A percentile compares a stretch with the other conserved stretches of the same genome.
Evolutionary conservation across 2,888 invertebrate species (phyloP).

Genomic region (Xestobium rufovillosum): DNA sequence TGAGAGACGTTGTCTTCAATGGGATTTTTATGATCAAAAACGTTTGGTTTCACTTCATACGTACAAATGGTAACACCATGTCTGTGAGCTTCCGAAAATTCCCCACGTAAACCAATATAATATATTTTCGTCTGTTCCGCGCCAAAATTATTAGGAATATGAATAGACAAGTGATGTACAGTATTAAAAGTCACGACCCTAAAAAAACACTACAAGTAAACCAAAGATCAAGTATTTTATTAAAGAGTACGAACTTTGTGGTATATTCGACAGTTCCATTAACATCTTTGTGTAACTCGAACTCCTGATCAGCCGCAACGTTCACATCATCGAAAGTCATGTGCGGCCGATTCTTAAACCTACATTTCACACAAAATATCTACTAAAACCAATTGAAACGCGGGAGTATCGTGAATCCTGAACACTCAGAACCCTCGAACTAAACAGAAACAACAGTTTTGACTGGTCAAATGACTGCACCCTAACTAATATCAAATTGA

Average conservation of each 20-base stretch:
- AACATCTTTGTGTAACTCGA: conserved; percentile 75
- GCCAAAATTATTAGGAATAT: conserved; percentile 87
- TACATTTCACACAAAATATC: conserved; percentile 37
- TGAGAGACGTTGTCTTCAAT: conserved; percentile 54
- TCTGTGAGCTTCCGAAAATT: conserved; percentile 74
- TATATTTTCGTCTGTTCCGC: conserved; percentile 76
- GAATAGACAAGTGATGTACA: conserved; percentile 80
- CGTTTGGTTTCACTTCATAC: conserved; percentile 81
- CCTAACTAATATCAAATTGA: too few relatives aligned
- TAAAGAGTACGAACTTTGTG: conserved; percentile 63
- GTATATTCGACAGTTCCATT: conserved; percentile 80
- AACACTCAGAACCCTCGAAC: too few relatives aligned
- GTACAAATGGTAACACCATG: conserved; percentile 89
- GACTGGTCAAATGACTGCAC: too few relatives aligned
- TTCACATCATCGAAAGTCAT: conserved; percentile 91
- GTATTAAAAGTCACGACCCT: conserved; percentile 90
- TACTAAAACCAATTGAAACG: background rate
- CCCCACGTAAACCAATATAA: conserved; percentile 93
- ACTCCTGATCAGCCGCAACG: conserved; percentile 75
- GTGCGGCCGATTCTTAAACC: conserved; percentile 86
- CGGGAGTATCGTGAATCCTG: too few relatives aligned
- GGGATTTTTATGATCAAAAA: conserved; percentile 74
- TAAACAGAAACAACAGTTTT: too few relatives aligned
- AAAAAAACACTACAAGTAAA: conserved; percentile 35
- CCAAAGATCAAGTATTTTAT: conserved; percentile 5